Evolutionary conservation across 2,797 vertebrate genomes (phyloP).

Genomic region (Meriones psammophilus): DNA sequence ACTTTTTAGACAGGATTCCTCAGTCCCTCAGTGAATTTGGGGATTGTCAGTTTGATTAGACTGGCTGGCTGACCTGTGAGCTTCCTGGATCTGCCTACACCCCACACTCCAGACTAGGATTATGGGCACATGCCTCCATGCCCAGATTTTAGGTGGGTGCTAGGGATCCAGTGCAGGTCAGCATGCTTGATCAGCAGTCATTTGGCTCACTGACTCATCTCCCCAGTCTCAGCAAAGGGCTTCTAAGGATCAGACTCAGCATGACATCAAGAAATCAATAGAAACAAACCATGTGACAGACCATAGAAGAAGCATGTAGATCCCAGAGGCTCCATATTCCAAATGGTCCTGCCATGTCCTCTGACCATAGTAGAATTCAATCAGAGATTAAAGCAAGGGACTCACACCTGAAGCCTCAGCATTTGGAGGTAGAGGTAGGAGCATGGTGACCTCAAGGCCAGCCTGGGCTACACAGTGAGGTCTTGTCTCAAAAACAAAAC

Average conservation of each 20-base stretch:
- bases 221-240: background rate
- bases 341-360: background rate
- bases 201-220: background rate
- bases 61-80: background rate
- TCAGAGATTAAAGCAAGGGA: background rate
- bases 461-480: background rate
- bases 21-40: background rate
- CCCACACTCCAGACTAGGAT: background rate
- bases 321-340: background rate
- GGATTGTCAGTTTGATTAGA: background rate
- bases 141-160: background rate
- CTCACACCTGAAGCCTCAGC: background rate
- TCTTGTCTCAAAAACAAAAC: background rate
- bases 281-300: background rate
- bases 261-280: too few species aligned
- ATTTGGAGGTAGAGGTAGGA: background rate
- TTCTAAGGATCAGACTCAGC: background rate
- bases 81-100: too few species aligned
- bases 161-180: background rate
- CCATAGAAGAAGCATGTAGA: fast-evolving
- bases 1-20: background rate
- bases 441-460: background rate
- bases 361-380: fast-evolving
- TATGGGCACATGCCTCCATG: background rate
- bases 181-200: background rate